phyloP scores from a whole-genome alignment of 1,140 invertebrate species.

The Papilio dardanus region DNA sequence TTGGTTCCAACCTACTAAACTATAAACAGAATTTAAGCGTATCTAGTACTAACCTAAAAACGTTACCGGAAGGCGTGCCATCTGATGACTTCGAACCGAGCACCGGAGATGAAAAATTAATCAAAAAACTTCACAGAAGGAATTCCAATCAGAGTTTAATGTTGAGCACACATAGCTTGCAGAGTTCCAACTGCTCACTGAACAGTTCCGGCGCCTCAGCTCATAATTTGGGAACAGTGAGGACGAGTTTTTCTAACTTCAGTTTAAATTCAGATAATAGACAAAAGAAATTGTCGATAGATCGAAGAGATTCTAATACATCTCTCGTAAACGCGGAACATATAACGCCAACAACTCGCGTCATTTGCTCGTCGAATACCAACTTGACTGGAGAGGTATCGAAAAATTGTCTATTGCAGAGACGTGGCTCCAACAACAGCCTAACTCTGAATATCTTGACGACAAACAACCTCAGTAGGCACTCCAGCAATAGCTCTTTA shows the following conservation, averaged over 20 bases:
- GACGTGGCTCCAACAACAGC: constrained; percentile 94
- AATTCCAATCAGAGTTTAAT: constrained; percentile 95
- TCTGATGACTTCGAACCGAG: constrained; percentile 84
- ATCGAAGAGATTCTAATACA: constrained; percentile 93
- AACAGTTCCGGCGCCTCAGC: constrained; percentile 76
- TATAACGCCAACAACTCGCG: constrained; percentile 66
- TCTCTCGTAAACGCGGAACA: constrained; percentile 86
- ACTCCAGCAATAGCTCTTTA: constrained; percentile 81
- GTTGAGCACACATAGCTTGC: constrained; percentile 82
- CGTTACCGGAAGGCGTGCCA: constrained; percentile 86
- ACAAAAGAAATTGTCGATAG: constrained; percentile 85
- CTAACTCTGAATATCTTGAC: constrained; percentile 86
- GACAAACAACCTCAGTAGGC: constrained; percentile 80
- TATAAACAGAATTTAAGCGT: constrained; percentile 82
- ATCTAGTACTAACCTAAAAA: constrained; percentile 85
- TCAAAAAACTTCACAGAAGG: constrained; percentile 85
- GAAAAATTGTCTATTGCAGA: constrained; percentile 89
- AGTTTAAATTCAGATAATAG: constrained; percentile 75
- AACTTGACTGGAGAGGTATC: constrained; percentile 65
- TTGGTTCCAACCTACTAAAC: constrained; percentile 77
- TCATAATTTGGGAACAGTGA: constrained; percentile 74
- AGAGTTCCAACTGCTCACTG: constrained; percentile 78
- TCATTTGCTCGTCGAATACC: constrained; percentile 71
- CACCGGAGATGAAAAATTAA: constrained; percentile 72
- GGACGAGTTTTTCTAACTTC: constrained; percentile 79